Evolutionary conservation across 2,797 vertebrate species (phyloP).

Genomic region (Rhinogobio ventralis): DNA sequence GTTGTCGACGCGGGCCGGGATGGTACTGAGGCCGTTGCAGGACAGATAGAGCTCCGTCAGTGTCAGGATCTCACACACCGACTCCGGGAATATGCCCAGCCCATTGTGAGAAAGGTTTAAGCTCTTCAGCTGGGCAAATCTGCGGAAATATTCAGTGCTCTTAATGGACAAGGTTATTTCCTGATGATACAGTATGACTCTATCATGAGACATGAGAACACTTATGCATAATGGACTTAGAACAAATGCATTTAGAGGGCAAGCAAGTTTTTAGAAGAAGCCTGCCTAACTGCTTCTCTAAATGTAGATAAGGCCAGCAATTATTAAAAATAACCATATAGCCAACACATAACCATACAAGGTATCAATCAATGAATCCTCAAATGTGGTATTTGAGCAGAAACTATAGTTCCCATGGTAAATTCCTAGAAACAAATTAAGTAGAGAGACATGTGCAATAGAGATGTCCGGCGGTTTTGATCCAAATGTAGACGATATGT

Average conservation of each 20-base stretch:
- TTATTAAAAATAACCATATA: background rate
- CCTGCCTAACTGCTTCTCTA: background rate
- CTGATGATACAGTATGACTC: background rate
- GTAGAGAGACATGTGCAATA: background rate
- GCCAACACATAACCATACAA: background rate
- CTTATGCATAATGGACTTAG: conserved; percentile 7
- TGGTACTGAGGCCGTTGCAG: conserved; percentile 85
- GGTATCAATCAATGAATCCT: background rate
- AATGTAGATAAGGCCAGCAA: background rate
- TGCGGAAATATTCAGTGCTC: conserved; percentile 60
- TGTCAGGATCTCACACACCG: conserved; percentile 89
- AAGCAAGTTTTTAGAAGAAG: background rate
- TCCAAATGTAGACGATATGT: background rate
- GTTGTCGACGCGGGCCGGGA: conserved; percentile 85
- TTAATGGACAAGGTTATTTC: conserved; percentile 22
- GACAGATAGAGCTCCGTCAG: conserved; percentile 93
- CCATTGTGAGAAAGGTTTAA: conserved; percentile 96
- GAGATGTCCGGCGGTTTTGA: background rate
- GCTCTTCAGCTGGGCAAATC: conserved; percentile 94
- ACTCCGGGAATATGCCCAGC: conserved; percentile 89
- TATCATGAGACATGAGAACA: background rate
- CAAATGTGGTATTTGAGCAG: background rate
- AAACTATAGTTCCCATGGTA: background rate
- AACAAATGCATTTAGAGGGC: conserved; percentile 15
- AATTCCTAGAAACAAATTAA: background rate